Conservation (phyloP, 1,140 invertebrate genomes). For the Phthorimaea operculella region DNA sequence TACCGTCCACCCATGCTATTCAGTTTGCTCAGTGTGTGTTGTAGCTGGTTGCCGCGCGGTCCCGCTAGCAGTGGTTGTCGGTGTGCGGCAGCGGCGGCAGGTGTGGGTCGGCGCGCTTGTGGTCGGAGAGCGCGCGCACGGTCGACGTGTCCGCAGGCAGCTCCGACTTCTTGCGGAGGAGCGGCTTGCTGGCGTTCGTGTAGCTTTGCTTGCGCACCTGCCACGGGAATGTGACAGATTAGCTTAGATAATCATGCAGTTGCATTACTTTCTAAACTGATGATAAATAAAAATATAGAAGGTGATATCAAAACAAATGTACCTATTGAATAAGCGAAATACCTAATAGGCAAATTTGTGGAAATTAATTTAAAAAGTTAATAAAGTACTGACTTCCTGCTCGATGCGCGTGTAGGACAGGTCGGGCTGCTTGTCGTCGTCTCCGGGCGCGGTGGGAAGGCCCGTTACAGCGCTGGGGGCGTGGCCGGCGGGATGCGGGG, state of each 20-base stretch:
- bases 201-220: conserved; percentile 43
- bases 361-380: too few species aligned
- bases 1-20: too few species aligned
- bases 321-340: conserved; percentile 1
- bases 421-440: conserved; percentile 8
- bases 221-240: too few species aligned
- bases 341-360: too few species aligned
- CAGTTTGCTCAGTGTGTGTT: too few species aligned
- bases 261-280: too few species aligned
- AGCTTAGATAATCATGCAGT: too few species aligned
- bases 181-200: conserved; percentile 67
- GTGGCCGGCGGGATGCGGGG: too few species aligned
- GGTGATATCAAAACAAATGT: too few species aligned
- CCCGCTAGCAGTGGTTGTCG: conserved; percentile 82
- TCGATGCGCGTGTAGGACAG: conserved; percentile 19
- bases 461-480: too few species aligned
- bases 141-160: conserved; percentile 92
- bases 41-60: neutral
- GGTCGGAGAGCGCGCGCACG: conserved; percentile 88
- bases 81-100: conserved; percentile 80
- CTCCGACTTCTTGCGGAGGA: conserved; percentile 94
- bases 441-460: neutral
- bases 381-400: conserved; percentile 13
- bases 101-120: conserved; percentile 91
- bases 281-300: too few species aligned